Evolutionary conservation across 2,888 invertebrate genomes (phyloP), one percentile per base, ranked within the genome.

Genomic region (Parthenolecanium corni): DNA sequence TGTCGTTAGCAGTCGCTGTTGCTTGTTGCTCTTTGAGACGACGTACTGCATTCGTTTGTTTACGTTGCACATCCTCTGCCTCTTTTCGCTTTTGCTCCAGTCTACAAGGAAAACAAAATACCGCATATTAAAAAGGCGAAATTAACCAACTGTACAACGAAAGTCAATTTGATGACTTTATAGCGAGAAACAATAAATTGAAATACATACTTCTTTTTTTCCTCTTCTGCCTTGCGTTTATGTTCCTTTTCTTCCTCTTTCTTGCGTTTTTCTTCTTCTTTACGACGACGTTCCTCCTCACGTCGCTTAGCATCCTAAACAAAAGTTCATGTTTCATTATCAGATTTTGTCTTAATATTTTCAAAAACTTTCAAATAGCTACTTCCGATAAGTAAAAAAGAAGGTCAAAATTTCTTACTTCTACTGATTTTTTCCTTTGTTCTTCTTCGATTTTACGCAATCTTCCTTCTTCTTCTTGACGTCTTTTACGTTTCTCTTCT

Each of bases 381-480:
- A n/a, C n/a, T n/a, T n/a, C n/a, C n/a, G n/a, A n/a, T n/a, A n/a
- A n/a, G n/a, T n/a, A n/a, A n/a, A n/a, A n/a, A n/a, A n/a, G n/a
- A n/a, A n/a, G n/a, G n/a, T 9, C 31, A 31, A 31, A 31, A n/a
- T 9, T 31, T 52, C 73, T 70, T 67, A 74, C 73, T 66, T 74
- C 68, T 61, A 70, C 69, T 31, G 68, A 66, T 63, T 68, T 66
- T 65, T 69, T 67, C 73, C 78, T 70, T 68, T 75, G 72, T 72
- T 78, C 70, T 65, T 76, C 72, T 73, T 78, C 71, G 70, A 77
- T 72, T 73, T 76, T 77, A 56, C 74, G 75, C 54, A 75, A 74
- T 68, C 64, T 80, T 77, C 77, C 65, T 76, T 78, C 73, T 63
- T 78, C 78, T 66, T 80, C 79, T 65, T 78, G 78, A 53, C 75